phyloP scores from a whole-genome alignment of 2,888 invertebrate genomes.

The Parochlus steinenii region DNA sequence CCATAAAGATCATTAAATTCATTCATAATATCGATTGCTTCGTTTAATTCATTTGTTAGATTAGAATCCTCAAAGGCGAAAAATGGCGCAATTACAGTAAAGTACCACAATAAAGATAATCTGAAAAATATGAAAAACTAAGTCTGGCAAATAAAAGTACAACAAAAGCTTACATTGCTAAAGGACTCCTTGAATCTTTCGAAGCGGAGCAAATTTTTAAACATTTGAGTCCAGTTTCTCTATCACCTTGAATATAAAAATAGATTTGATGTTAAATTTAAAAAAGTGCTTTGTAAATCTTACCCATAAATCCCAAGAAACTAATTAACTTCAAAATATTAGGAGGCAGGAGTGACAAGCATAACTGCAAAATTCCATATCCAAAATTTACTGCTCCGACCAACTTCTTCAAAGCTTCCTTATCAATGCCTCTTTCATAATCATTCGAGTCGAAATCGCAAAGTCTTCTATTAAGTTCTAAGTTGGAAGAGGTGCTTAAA shows the following conservation, averaged over 20 bases:
- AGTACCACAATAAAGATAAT: conserved; percentile 46
- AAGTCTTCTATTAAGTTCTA: background rate
- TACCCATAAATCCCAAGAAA: conserved; percentile 48
- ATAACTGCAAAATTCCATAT: conserved; percentile 49
- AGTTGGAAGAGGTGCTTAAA: background rate
- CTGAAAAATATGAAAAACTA: conserved; percentile 23
- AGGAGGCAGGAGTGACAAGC: conserved; percentile 47
- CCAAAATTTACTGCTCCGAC: conserved; percentile 54
- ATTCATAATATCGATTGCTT: conserved; percentile 34
- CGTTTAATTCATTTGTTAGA: conserved; percentile 38
- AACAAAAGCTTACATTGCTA: conserved; percentile 38
- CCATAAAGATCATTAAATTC: conserved; percentile 38
- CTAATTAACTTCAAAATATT: conserved; percentile 40
- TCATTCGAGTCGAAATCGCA: background rate
- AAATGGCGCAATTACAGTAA: conserved; percentile 49
- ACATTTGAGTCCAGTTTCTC: conserved; percentile 40
- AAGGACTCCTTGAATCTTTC: conserved; percentile 47
- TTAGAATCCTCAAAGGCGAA: conserved; percentile 41
- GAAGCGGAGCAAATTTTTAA: conserved; percentile 20
- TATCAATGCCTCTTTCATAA: conserved; percentile 26
- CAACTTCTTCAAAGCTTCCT: conserved; percentile 37
- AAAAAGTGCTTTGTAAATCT: too few relatives aligned
- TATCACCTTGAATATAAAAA: conserved; percentile 35
- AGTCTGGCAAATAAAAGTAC: background rate
- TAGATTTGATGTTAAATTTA: too few relatives aligned